phyloP scores from a whole-genome alignment of 37 sponge, comb jelly and placozoan genomes.

The Haliclona indistincta region DNA sequence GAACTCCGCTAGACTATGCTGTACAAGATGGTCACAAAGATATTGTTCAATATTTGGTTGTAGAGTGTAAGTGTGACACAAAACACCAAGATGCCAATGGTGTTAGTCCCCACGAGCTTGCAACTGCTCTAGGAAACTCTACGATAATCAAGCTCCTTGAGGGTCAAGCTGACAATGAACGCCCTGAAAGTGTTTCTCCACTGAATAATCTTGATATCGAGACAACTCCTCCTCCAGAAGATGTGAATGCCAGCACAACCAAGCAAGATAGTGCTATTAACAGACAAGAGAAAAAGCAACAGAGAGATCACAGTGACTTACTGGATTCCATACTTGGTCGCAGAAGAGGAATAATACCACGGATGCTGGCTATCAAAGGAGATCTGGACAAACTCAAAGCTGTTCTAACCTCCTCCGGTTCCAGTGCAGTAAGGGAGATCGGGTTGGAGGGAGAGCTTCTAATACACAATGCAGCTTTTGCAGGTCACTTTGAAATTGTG shows the following conservation, averaged over 20 bases:
- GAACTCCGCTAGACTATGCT: conserved; percentile 32
- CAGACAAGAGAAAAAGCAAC: no score
- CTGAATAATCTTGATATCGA: no score
- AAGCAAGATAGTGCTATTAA: no score
- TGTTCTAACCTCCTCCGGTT: background rate
- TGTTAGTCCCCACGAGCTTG: conserved; percentile 73
- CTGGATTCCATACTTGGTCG: background rate
- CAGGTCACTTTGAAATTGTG: conserved; percentile 35
- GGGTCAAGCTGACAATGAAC: background rate
- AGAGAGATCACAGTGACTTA: no score
- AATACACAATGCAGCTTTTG: conserved; percentile 41
- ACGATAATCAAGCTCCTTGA: background rate
- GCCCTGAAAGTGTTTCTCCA: no score
- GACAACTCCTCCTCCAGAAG: no score
- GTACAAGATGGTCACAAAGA: conserved; percentile 53
- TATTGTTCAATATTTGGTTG: conserved; percentile 45
- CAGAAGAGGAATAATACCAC: background rate
- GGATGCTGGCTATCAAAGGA: conserved; percentile 13
- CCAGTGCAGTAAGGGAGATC: background rate
- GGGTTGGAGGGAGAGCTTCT: conserved; percentile 32
- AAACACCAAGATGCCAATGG: conserved; percentile 49
- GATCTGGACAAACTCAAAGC: conserved; percentile 19
- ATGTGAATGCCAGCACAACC: no score
- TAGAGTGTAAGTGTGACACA: conserved; percentile 16
- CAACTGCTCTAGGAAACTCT: background rate